These are phyloP conservation scores for Leistus spinibarbis DNA, from an alignment of 2,888 invertebrate species.

Conservation along the genomic window DNA sequence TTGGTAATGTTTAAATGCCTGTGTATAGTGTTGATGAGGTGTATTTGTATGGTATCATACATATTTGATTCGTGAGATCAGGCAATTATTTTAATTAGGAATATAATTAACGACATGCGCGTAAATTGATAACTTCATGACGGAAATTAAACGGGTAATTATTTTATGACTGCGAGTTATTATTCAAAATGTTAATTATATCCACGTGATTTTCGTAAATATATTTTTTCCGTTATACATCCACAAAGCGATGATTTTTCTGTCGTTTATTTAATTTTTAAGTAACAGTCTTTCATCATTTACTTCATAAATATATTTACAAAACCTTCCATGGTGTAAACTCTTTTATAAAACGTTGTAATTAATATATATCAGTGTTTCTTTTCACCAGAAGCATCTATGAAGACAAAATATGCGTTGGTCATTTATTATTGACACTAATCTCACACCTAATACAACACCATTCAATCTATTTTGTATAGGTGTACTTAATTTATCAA, in stretches of 20 bases:
- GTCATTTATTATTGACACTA: neutral
- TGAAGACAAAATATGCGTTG: neutral
- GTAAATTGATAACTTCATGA: constrained; percentile 40
- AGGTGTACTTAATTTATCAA: constrained; percentile 41
- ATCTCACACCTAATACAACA: constrained; percentile 25
- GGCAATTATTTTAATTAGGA: constrained; percentile 39
- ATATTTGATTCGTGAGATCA: constrained; percentile 21
- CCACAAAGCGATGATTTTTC: too few relatives aligned
- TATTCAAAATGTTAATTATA: neutral
- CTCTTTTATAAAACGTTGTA: neutral
- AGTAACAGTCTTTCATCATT: neutral
- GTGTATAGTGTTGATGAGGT: neutral
- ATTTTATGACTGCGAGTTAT: constrained; percentile 28
- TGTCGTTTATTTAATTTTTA: too few relatives aligned
- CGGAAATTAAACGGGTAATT: constrained; percentile 37
- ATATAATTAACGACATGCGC: constrained; percentile 36
- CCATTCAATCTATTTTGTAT: constrained; percentile 13
- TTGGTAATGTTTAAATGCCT: neutral
- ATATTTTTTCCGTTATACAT: neutral
- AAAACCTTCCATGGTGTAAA: neutral
- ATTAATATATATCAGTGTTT: neutral
- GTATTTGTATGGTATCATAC: neutral
- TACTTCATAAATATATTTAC: neutral
- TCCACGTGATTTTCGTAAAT: neutral
- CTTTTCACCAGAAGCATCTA: neutral